These are phyloP conservation scores for Periparus ater DNA, from an alignment of 2,797 vertebrate genomes.

Conservation along the genomic window DNA sequence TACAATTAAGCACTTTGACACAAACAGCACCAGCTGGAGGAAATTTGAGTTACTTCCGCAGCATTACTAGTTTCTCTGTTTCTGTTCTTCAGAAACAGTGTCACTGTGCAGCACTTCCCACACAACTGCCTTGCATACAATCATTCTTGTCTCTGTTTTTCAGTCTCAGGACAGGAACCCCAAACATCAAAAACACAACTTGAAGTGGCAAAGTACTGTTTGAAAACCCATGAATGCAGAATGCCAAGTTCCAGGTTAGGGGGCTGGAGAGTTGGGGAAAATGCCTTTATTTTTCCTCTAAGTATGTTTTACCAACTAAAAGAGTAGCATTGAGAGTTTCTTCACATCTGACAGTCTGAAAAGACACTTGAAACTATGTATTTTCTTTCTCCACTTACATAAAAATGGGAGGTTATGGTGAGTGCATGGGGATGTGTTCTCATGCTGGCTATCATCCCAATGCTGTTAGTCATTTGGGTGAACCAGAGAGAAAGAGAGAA, in stretches of 20 bases:
- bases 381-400: background rate
- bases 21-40: background rate
- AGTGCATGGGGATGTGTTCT: constrained; percentile 38
- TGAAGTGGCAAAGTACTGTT: background rate
- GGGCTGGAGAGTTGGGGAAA: background rate
- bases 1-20: background rate
- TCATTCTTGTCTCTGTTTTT: background rate
- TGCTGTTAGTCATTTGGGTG: constrained; percentile 58
- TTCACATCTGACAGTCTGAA: background rate
- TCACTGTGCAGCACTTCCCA: background rate
- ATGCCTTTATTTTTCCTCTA: background rate
- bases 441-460: constrained; percentile 52
- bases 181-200: background rate
- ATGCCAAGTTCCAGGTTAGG: background rate
- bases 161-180: background rate
- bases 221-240: background rate
- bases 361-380: background rate
- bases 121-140: background rate
- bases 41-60: background rate
- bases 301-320: background rate
- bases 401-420: constrained; percentile 18
- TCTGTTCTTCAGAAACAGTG: background rate
- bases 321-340: background rate
- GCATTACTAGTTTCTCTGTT: background rate
- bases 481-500: constrained; percentile 50